These are phyloP conservation scores for Holotrichia oblita DNA, from an alignment of 1,140 invertebrate species.

Conservation along the genomic window DNA sequence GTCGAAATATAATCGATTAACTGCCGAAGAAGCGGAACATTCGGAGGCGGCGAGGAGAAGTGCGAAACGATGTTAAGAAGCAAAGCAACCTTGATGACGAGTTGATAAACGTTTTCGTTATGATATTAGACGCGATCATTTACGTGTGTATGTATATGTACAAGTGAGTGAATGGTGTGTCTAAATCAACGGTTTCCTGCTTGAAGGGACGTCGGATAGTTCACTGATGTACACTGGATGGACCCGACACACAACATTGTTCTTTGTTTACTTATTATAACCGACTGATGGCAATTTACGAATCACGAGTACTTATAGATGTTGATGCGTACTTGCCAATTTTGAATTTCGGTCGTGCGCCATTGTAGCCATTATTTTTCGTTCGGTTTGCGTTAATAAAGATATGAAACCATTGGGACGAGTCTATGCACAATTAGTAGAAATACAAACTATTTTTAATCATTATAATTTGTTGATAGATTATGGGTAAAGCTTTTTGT, in stretches of 20 bases:
- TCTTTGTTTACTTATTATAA: conserved; percentile 35
- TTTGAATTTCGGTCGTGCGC: neutral
- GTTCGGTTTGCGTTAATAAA: no score
- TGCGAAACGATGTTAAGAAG: neutral
- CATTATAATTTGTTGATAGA: no score
- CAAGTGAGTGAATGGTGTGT: conserved; percentile 23
- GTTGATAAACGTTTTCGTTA: conserved; percentile 20
- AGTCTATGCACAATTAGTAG: no score
- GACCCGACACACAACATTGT: conserved; percentile 10
- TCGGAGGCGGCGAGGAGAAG: neutral
- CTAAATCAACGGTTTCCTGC: conserved; percentile 36
- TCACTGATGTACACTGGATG: neutral
- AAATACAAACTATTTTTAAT: no score
- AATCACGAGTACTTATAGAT: neutral
- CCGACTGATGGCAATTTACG: conserved; percentile 15
- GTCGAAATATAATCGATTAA: conserved; percentile 9
- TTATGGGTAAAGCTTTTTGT: no score
- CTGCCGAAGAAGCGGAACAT: conserved; percentile 3
- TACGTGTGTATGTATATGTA: neutral
- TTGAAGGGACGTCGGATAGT: conserved; percentile 14
- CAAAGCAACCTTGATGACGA: conserved; percentile 18
- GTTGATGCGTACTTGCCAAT: neutral
- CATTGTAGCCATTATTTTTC: neutral
- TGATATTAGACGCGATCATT: conserved; percentile 11
- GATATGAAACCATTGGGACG: no score